Evolutionary conservation across 2,888 invertebrate genomes (phyloP).

Genomic region (Lasiommata megera): DNA sequence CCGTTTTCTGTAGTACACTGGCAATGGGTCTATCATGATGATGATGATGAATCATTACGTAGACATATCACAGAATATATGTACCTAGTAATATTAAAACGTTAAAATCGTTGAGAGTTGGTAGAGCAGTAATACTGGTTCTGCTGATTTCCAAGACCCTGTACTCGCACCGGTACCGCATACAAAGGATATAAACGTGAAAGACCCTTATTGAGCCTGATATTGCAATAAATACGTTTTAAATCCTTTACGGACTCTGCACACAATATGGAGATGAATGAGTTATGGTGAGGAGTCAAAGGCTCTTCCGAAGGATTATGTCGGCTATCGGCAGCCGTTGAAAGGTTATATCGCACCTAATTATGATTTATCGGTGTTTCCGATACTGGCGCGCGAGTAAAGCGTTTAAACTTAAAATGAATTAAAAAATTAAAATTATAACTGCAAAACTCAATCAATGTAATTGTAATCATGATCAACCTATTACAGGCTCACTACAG

Average conservation of each 20-base stretch:
- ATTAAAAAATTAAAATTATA: neutral
- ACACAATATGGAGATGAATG: conserved; percentile 37
- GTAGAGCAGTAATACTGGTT: neutral
- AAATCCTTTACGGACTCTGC: conserved; percentile 33
- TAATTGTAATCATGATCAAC: too few relatives aligned
- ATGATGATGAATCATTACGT: too few relatives aligned
- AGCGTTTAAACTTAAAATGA: neutral
- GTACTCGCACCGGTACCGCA: neutral
- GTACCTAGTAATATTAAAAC: too few relatives aligned
- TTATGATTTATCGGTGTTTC: conserved; percentile 65
- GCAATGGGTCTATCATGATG: too few relatives aligned
- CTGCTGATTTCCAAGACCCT: neutral
- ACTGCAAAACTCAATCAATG: too few relatives aligned
- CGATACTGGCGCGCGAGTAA: conserved; percentile 18
- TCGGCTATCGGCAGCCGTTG: conserved; percentile 68
- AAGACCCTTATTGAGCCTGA: neutral
- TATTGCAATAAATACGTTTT: conserved; percentile 18
- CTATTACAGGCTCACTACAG: too few relatives aligned
- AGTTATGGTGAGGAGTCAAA: conserved; percentile 57
- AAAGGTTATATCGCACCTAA: conserved; percentile 62
- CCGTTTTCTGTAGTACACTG: too few relatives aligned
- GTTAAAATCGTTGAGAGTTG: too few relatives aligned
- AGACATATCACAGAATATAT: too few relatives aligned
- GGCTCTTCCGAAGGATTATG: conserved; percentile 51
- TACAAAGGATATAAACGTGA: neutral